These are phyloP conservation scores for Zoroaster sp. DNA, from an alignment of 53 echinoderm and acorn worm genomes.

Conservation along the genomic window DNA sequence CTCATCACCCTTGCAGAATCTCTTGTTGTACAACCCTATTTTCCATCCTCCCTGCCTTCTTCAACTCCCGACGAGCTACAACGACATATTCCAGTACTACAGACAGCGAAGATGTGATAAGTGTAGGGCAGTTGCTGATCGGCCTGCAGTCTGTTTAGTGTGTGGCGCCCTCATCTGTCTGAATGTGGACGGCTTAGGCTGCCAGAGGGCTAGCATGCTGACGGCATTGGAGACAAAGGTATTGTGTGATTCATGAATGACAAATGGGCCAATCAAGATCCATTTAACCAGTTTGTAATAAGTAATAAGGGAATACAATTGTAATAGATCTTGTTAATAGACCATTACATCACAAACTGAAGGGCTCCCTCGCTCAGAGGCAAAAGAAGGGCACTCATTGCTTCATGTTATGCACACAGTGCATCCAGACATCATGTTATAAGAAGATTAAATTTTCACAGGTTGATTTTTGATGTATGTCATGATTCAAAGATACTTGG, in stretches of 20 bases:
- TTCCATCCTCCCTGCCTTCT: conserved; percentile 82
- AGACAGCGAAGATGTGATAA: conserved; percentile 64
- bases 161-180: conserved; percentile 92
- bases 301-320: too few species aligned
- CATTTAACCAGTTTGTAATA: too few species aligned
- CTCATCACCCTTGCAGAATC: conserved; percentile 35
- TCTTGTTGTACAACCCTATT: conserved; percentile 74
- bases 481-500: too few species aligned
- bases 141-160: conserved; percentile 82
- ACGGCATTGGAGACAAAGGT: neutral
- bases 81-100: conserved; percentile 84
- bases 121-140: conserved; percentile 67
- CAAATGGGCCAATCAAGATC: too few species aligned
- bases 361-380: too few species aligned
- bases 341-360: too few species aligned
- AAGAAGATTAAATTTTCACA: too few species aligned
- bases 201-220: neutral
- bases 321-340: too few species aligned
- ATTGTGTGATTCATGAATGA: neutral
- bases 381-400: too few species aligned
- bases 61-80: conserved; percentile 75
- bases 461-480: too few species aligned
- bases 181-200: conserved; percentile 70
- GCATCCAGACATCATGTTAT: too few species aligned
- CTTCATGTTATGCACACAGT: too few species aligned